Base-by-base conservation (phyloP, 2,888 invertebrate genomes). In the Oxytorus armatus region DNA sequence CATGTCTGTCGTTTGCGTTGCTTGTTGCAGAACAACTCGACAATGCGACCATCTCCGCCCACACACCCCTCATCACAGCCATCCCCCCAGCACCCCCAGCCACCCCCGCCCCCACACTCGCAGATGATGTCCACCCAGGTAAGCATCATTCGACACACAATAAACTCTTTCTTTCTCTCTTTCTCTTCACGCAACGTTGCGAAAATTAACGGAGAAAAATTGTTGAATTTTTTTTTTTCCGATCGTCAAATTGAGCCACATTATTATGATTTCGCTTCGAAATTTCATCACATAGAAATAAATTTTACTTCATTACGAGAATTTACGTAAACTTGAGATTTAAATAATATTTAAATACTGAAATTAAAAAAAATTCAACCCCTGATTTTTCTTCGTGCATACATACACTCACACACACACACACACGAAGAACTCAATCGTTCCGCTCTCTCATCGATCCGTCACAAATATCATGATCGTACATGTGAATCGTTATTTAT, bases 21-120 rank as follows among this genome's bases (percentile, higher is more conserved):
- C 92, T 92, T 92, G 92, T 93, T 93, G 90, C 92, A 94, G 93
- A 96, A 91, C 90, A 92, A 96, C 93, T 96, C 96, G 78, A 96
- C 96, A 87, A 95, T 96, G 92, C 94, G 96, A 92, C 96, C 96
- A 89, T 96, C 96, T 88, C 96, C 96, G 81, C 96, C 96, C 78
- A 96, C 96, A 84, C 96, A 96, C 88, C 96, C 98, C 92, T 97
- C 97, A 87, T 97, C 97, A 93, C 97, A 98, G 92, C 98, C 97
- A 93, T 98, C 96, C 92, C 96, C 96, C 92, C 95, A 93, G 92
- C 94, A 95, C 93, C 95, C 96, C 91, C 97, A 93, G 94, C 97
- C 93, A 91, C 91, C 94, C 93, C 96, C 93, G 93, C 97, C 95
- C 94, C 97, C 94, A 93, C 97, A 91, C 94, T 95, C 94, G 93